Evolutionary conservation across 37 sponge, comb jelly and placozoan species (phyloP).

Genomic region (Ianthella basta): DNA sequence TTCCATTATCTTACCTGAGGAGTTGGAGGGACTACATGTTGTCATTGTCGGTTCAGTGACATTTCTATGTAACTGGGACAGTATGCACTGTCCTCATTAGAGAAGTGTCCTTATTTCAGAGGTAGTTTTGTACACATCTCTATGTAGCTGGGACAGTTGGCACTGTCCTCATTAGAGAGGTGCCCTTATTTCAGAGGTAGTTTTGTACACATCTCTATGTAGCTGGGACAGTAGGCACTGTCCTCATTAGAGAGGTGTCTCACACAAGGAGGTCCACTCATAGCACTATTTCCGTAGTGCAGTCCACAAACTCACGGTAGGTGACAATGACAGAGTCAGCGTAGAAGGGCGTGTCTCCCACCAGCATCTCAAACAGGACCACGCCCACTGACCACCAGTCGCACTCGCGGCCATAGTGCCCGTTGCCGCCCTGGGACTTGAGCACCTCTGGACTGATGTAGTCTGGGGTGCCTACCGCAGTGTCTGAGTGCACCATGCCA

Average conservation of each 20-base stretch:
- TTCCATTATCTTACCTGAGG: slow-evolving; percentile 90
- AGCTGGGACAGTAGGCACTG: too few relatives aligned
- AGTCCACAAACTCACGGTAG: slow-evolving; percentile 88
- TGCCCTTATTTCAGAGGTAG: too few relatives aligned
- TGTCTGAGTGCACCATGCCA: slow-evolving; percentile 88
- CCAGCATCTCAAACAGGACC: slow-evolving; percentile 93
- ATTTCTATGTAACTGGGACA: too few relatives aligned
- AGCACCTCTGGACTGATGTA: slow-evolving; percentile 99
- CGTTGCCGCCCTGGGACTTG: slow-evolving; percentile 89
- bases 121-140: too few relatives aligned
- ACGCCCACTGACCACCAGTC: slow-evolving; percentile 99
- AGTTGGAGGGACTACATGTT: not conserved
- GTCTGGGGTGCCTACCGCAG: slow-evolving; percentile 99
- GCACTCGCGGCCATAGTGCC: slow-evolving; percentile 94
- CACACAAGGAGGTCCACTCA: too few relatives aligned
- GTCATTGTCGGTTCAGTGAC: not conserved
- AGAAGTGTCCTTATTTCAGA: too few relatives aligned
- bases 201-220: too few relatives aligned
- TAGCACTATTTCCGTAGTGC: too few relatives aligned
- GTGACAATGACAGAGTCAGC: slow-evolving; percentile 93
- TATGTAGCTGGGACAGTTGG: too few relatives aligned
- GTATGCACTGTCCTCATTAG: too few relatives aligned
- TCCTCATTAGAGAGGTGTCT: too few relatives aligned
- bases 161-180: too few relatives aligned
- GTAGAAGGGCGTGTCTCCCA: slow-evolving; percentile 96